Percentiles rank a stretch among this genome's conserved stretches.
Evolutionary conservation across 53 echinoderm and acorn worm genomes (phyloP).

Genomic region (Mesocentrotus franciscanus): DNA sequence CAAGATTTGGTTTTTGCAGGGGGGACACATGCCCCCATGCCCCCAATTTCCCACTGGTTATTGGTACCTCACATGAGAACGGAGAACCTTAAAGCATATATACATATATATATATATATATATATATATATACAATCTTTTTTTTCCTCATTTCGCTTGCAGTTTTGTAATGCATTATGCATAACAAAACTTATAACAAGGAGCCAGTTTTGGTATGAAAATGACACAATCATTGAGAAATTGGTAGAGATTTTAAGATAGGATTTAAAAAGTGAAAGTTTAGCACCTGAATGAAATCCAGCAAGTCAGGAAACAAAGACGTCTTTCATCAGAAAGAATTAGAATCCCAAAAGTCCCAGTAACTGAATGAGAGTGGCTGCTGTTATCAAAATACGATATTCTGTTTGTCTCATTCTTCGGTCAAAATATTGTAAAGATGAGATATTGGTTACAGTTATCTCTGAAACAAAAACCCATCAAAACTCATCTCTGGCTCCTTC

Average conservation of each 20-base stretch:
- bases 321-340: not conserved
- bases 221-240: not conserved
- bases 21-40: no score
- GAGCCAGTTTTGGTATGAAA: not conserved
- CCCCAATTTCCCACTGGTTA: no score
- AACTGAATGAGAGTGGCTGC: not conserved
- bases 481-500: not conserved
- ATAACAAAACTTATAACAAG: no score
- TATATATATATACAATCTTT: no score
- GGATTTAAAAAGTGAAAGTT: not conserved
- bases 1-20: no score
- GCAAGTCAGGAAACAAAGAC: not conserved
- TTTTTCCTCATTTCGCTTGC: no score
- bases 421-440: not conserved
- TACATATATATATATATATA: no score
- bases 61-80: no score
- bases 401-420: conserved; percentile 13
- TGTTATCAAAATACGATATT: not conserved
- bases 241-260: not conserved
- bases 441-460: not conserved
- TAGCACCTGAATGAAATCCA: not conserved
- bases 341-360: not conserved
- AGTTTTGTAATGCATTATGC: no score
- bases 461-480: not conserved
- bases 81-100: no score